phyloP scores from a whole-genome alignment of 2,797 vertebrate species.

The Helarctos malayanus region DNA sequence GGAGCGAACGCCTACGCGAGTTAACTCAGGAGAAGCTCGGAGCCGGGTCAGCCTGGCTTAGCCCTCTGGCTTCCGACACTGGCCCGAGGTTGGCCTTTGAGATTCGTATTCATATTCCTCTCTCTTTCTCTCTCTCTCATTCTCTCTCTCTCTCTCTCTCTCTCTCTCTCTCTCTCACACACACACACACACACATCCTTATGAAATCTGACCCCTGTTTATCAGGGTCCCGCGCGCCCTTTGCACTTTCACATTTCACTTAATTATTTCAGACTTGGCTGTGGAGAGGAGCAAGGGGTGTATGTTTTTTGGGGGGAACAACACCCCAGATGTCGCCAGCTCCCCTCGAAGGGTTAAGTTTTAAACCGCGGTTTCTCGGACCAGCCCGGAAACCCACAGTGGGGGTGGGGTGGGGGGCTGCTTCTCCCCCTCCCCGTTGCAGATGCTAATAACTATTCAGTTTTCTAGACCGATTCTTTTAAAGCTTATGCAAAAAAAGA shows the following conservation, averaged over 20 bases:
- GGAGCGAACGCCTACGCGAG: background rate
- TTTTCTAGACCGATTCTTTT: conserved; percentile 61
- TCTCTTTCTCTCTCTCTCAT: background rate
- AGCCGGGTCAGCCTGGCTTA: background rate
- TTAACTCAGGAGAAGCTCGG: conserved; percentile 9
- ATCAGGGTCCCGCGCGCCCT: conserved; percentile 67
- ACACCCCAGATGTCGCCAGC: background rate
- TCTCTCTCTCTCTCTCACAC: background rate
- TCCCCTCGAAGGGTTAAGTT: conserved; percentile 77
- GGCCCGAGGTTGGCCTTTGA: conserved; percentile 56
- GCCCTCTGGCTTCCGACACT: background rate
- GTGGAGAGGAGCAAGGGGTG: background rate
- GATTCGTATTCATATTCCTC: background rate
- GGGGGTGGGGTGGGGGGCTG: conserved; percentile 32
- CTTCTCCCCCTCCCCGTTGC: background rate
- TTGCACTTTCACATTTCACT: conserved; percentile 79
- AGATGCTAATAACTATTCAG: conserved; percentile 65
- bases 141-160: background rate
- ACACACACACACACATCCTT: background rate
- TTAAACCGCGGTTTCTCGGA: conserved; percentile 68
- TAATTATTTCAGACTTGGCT: conserved; percentile 76
- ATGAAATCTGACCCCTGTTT: conserved; percentile 65
- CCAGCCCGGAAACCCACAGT: conserved; percentile 71
- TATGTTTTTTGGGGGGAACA: background rate
- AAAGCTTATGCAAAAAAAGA: conserved; percentile 33